Conservation (phyloP, 1,140 invertebrate species). For the Colletes latitarsis region DNA sequence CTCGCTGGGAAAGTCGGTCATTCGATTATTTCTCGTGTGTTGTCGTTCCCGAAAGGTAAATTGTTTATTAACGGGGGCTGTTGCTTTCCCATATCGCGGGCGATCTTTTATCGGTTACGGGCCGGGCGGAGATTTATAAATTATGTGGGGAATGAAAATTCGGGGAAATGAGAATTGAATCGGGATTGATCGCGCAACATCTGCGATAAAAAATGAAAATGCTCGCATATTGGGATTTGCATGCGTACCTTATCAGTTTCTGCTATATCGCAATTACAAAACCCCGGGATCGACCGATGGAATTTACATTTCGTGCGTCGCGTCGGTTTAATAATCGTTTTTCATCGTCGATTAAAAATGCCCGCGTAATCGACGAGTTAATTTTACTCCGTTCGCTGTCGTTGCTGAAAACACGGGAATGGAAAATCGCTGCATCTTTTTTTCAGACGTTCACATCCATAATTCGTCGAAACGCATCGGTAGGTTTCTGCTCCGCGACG, state of each 20-base stretch:
- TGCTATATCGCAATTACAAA: not conserved
- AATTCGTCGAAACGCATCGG: conserved; percentile 10
- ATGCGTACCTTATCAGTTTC: conserved; percentile 28
- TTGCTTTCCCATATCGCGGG: not conserved
- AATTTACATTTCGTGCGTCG: conserved; percentile 19
- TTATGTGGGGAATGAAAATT: not conserved
- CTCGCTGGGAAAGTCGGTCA: too few relatives aligned
- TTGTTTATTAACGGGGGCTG: too few relatives aligned
- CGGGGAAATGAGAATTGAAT: conserved; percentile 26
- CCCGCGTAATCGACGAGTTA: not conserved
- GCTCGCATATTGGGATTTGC: conserved; percentile 20
- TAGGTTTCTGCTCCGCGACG: not conserved
- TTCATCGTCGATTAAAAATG: conserved; percentile 23
- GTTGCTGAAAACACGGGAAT: not conserved
- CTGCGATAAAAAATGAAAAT: conserved; percentile 9
- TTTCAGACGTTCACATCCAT: not conserved
- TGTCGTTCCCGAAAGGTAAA: too few relatives aligned
- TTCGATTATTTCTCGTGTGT: too few relatives aligned
- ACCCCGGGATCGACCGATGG: not conserved
- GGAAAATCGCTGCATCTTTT: not conserved
- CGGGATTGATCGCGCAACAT: not conserved
- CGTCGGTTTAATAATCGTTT: not conserved
- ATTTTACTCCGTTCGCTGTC: not conserved
- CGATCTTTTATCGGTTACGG: not conserved
- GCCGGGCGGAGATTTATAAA: too few relatives aligned